Percentiles rank a stretch among this genome's conserved stretches.
These are phyloP conservation scores for Polydrusus pterygomalis DNA, from an alignment of 2,888 invertebrate genomes.

Conservation along the genomic window DNA sequence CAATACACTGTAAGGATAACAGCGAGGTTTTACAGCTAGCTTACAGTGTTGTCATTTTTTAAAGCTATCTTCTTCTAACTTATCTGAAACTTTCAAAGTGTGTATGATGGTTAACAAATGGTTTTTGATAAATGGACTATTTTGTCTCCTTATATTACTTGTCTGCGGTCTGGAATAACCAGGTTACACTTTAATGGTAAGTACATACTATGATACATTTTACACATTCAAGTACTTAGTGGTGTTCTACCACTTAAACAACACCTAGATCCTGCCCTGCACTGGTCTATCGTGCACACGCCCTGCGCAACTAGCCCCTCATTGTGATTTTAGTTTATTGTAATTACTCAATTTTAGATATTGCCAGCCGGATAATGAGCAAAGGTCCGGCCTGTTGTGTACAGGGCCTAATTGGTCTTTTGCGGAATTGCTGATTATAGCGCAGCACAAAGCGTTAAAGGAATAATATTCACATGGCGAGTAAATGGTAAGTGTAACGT, in stretches of 20 bases:
- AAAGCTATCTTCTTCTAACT: too few relatives aligned
- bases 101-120: too few relatives aligned
- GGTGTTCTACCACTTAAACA: not conserved
- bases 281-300: not conserved
- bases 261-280: not conserved
- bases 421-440: constrained; percentile 25
- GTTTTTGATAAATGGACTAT: too few relatives aligned
- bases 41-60: too few relatives aligned
- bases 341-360: constrained; percentile 54
- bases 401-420: constrained; percentile 44
- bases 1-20: too few relatives aligned
- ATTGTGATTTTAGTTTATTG: constrained; percentile 46
- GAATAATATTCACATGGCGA: constrained; percentile 23
- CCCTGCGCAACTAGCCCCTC: constrained; percentile 34
- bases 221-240: too few relatives aligned
- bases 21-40: too few relatives aligned
- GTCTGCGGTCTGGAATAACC: too few relatives aligned
- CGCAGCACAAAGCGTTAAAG: constrained; percentile 24
- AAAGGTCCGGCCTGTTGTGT: constrained; percentile 26
- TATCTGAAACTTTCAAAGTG: too few relatives aligned
- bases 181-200: too few relatives aligned
- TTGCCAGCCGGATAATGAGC: constrained; percentile 42
- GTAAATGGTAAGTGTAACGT: constrained; percentile 20
- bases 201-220: too few relatives aligned
- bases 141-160: too few relatives aligned